A percentile compares a stretch with the other conserved stretches of the same genome.
These are phyloP conservation scores for Esox lucius DNA, from an alignment of 2,797 vertebrate genomes.

Conservation along the genomic window DNA sequence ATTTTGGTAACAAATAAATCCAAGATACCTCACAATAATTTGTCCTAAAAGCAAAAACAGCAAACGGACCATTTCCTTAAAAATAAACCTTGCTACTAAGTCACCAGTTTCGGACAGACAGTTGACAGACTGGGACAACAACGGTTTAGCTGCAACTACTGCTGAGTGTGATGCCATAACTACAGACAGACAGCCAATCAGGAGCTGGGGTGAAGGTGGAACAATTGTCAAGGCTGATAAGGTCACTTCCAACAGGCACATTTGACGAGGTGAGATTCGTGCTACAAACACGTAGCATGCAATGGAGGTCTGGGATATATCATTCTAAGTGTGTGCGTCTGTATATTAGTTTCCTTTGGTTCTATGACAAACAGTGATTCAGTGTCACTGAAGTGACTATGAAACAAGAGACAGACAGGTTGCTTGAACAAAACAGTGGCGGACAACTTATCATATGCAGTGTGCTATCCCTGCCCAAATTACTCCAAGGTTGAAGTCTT, in stretches of 20 bases:
- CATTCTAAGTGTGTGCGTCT: not conserved
- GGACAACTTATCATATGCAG: slow-evolving; percentile 40
- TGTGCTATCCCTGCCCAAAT: slow-evolving; percentile 44
- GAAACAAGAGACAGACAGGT: slow-evolving; percentile 62
- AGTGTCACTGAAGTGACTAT: slow-evolving; percentile 37
- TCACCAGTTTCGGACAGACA: slow-evolving; percentile 40
- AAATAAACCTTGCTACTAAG: not conserved
- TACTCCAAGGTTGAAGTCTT: slow-evolving; percentile 42
- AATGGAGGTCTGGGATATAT: slow-evolving; percentile 36
- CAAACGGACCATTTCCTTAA: not conserved
- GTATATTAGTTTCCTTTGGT: slow-evolving; percentile 24
- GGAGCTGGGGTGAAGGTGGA: slow-evolving; percentile 15
- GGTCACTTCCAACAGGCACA: slow-evolving; percentile 69
- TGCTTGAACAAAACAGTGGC: slow-evolving; percentile 45
- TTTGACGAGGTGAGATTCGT: slow-evolving; percentile 64
- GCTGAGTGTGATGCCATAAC: slow-evolving; percentile 31
- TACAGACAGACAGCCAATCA: slow-evolving; percentile 49
- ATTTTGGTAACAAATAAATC: not conserved
- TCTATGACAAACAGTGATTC: slow-evolving; percentile 17
- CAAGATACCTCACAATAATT: not conserved
- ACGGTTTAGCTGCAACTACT: slow-evolving; percentile 33
- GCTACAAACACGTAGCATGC: slow-evolving; percentile 80
- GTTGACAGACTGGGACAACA: slow-evolving; percentile 57
- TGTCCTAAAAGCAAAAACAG: not conserved
- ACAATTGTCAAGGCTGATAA: slow-evolving; percentile 31